These are phyloP conservation scores for Lordiphosa collinella DNA, from an alignment of 1,140 invertebrate genomes.

Conservation along the genomic window DNA sequence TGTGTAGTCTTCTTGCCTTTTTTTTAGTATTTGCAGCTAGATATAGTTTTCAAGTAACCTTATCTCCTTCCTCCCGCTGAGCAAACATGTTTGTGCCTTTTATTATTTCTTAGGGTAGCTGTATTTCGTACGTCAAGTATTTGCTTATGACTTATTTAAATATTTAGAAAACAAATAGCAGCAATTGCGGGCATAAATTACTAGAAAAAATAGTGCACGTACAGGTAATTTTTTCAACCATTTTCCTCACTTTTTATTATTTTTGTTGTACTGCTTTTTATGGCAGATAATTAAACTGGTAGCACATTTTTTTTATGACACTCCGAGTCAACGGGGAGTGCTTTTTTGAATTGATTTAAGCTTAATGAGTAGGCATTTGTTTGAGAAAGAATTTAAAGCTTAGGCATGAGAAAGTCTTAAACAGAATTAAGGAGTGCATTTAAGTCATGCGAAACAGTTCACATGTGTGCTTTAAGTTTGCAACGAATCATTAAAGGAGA, in stretches of 20 bases:
- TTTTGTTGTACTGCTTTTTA: conserved; percentile 39
- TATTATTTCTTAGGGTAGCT: conserved; percentile 35
- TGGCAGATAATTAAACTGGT: conserved; percentile 61
- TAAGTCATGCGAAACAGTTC: too few species aligned
- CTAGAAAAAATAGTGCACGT: conserved; percentile 28
- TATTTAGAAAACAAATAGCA: conserved; percentile 62
- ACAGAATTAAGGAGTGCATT: too few species aligned
- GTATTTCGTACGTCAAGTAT: conserved; percentile 54
- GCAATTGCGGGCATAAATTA: conserved; percentile 62
- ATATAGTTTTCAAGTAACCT: conserved; percentile 31
- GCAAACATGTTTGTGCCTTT: conserved; percentile 51
- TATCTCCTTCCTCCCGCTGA: conserved; percentile 46
- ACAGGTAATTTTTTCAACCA: conserved; percentile 6
- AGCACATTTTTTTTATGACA: conserved; percentile 50
- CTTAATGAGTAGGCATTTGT: conserved; percentile 28
- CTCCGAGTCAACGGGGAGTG: conserved; percentile 26
- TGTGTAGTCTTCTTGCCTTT: conserved; percentile 21
- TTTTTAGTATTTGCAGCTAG: conserved; percentile 52
- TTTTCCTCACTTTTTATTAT: conserved; percentile 15
- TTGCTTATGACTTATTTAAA: conserved; percentile 58
- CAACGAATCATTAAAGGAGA: too few species aligned
- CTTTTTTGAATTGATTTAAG: conserved; percentile 16
- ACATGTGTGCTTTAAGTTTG: too few species aligned
- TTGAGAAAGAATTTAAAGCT: too few species aligned
- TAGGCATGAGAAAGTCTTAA: too few species aligned